Evolutionary conservation across 1,140 invertebrate genomes (phyloP).

Genomic region (Platorchestia sp.): DNA sequence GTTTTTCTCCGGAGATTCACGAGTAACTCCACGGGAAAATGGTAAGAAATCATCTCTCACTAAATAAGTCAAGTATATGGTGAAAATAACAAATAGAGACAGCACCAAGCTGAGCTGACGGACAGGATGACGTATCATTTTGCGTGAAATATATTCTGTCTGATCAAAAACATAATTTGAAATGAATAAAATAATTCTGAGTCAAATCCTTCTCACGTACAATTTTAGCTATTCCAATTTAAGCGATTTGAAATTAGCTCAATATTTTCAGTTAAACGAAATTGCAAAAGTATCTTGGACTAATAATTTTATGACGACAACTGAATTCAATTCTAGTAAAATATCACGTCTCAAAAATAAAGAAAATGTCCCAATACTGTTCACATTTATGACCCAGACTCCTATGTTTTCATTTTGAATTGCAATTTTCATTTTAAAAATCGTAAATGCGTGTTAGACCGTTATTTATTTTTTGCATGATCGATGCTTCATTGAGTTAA

Average conservation of each 20-base stretch:
- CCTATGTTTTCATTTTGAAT: too few species aligned
- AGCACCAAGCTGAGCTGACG: background rate
- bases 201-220: background rate
- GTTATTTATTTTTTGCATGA: too few species aligned
- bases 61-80: background rate
- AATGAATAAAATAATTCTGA: background rate
- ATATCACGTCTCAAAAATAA: background rate
- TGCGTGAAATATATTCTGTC: background rate
- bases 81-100: background rate
- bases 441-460: too few species aligned
- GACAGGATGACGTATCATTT: background rate
- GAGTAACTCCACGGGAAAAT: background rate
- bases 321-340: background rate
- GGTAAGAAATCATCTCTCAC: background rate
- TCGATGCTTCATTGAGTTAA: too few species aligned
- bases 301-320: background rate
- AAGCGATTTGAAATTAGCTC: background rate
- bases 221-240: background rate
- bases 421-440: too few species aligned
- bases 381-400: too few species aligned
- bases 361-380: background rate
- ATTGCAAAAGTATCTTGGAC: background rate
- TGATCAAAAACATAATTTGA: background rate
- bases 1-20: background rate
- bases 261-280: background rate